Evolutionary conservation across 2,888 invertebrate genomes (phyloP).

Genomic region (Drepanosiphum platanoidis): DNA sequence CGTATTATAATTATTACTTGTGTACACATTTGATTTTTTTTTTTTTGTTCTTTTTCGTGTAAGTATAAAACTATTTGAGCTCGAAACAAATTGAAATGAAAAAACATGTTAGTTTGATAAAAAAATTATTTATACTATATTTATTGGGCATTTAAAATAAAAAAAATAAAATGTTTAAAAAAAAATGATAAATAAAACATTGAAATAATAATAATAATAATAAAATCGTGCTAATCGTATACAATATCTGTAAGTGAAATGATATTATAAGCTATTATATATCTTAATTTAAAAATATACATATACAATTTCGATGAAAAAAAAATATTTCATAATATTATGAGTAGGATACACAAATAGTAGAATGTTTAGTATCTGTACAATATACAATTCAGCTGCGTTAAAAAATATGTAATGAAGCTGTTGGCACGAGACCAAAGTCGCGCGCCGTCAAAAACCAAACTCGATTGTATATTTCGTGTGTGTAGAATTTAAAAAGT

Average conservation of each 20-base stretch:
- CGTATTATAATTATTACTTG: no score
- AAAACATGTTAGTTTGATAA: slow-evolving; percentile 61
- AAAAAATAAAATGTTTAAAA: slow-evolving; percentile 17
- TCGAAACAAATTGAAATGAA: slow-evolving; percentile 51
- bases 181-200: slow-evolving; percentile 54
- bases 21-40: no score
- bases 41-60: no score
- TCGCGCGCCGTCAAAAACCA: slow-evolving; percentile 12
- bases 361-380: slow-evolving; percentile 56
- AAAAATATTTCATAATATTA: slow-evolving; percentile 60
- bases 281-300: slow-evolving; percentile 51
- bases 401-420: slow-evolving; percentile 44
- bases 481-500: slow-evolving; percentile 32
- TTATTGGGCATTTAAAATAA: slow-evolving; percentile 56
- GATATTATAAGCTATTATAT: slow-evolving; percentile 59
- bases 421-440: slow-evolving; percentile 29
- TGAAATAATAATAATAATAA: slow-evolving; percentile 50
- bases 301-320: slow-evolving; percentile 49
- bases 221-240: slow-evolving; percentile 59
- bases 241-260: slow-evolving; percentile 52
- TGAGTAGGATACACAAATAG: slow-evolving; percentile 53
- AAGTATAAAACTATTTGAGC: slow-evolving; percentile 54
- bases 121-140: slow-evolving; percentile 59
- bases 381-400: slow-evolving; percentile 33
- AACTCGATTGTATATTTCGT: slow-evolving; percentile 15